These are phyloP conservation scores for Macquaria ambigua DNA, from an alignment of 2,113 vertebrate genomes.

Conservation along the genomic window DNA sequence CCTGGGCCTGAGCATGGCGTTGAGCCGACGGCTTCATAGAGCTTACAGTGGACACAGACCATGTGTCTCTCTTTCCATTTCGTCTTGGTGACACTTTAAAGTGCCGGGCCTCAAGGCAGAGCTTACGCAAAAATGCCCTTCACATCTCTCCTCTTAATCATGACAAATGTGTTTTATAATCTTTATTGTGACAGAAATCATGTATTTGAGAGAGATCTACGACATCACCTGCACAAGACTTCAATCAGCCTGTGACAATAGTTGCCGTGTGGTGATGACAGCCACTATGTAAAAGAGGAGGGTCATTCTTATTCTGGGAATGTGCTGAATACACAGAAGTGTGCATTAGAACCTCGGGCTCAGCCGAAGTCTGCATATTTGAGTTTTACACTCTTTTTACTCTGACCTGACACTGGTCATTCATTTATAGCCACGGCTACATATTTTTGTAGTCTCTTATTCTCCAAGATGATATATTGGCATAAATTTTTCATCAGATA, in stretches of 20 bases:
- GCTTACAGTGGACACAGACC: constrained; percentile 65
- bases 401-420: constrained; percentile 83
- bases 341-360: constrained; percentile 67
- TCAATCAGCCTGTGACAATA: constrained; percentile 49
- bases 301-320: constrained; percentile 67
- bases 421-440: constrained; percentile 82
- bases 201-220: constrained; percentile 13
- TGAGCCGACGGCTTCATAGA: constrained; percentile 73
- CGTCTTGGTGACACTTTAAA: constrained; percentile 41
- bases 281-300: constrained; percentile 52
- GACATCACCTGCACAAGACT: constrained; percentile 23
- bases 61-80: constrained; percentile 67
- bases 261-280: constrained; percentile 40
- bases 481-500: constrained; percentile 88
- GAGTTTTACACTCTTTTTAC: constrained; percentile 71
- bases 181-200: constrained; percentile 51
- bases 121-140: constrained; percentile 15
- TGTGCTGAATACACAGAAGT: constrained; percentile 76
- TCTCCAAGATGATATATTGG: constrained; percentile 87
- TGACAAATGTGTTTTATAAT: constrained; percentile 43
- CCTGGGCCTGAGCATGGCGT: constrained; percentile 46
- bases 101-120: constrained; percentile 4
- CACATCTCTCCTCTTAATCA: constrained; percentile 43
- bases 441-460: constrained; percentile 85
- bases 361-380: constrained; percentile 74